Conservation (phyloP, 1,140 invertebrate species). For the Danaus plexippus region DNA sequence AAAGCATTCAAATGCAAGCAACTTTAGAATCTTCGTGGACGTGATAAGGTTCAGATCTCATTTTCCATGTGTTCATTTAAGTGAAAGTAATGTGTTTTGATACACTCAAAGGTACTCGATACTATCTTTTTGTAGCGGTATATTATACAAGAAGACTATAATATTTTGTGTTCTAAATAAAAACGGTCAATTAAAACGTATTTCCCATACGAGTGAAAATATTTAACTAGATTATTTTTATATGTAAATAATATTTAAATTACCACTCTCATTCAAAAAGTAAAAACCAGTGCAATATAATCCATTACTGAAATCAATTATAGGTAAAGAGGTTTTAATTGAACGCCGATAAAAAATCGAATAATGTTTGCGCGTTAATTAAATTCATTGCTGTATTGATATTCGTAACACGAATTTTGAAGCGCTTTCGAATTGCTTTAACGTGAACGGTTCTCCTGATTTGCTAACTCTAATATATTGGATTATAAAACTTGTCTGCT, state of each 20-base stretch:
- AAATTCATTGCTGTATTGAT: slow-evolving; percentile 23
- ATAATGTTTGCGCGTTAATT: slow-evolving; percentile 21
- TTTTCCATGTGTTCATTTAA: background rate
- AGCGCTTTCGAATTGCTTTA: slow-evolving; percentile 12
- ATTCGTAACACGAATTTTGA: slow-evolving; percentile 11
- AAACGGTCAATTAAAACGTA: too few species aligned
- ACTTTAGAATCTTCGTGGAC: background rate
- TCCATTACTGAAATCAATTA: slow-evolving; percentile 12
- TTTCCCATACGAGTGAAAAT: too few species aligned
- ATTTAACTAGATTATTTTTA: too few species aligned
- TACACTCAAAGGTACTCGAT: too few species aligned
- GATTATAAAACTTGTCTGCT: too few species aligned
- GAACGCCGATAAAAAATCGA: slow-evolving; percentile 23
- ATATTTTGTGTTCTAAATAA: too few species aligned
- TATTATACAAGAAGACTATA: too few species aligned
- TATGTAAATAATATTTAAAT: too few species aligned
- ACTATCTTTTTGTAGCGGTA: too few species aligned
- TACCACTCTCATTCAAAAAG: too few species aligned
- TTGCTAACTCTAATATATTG: too few species aligned
- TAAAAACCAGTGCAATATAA: background rate
- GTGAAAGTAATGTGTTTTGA: slow-evolving; percentile 6
- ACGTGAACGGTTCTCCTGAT: background rate
- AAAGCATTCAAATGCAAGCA: background rate
- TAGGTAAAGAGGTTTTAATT: slow-evolving; percentile 24
- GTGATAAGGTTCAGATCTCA: background rate